Evolutionary conservation across 2,113 vertebrate genomes (phyloP).

Genomic region (Cebidichthys violaceus): DNA sequence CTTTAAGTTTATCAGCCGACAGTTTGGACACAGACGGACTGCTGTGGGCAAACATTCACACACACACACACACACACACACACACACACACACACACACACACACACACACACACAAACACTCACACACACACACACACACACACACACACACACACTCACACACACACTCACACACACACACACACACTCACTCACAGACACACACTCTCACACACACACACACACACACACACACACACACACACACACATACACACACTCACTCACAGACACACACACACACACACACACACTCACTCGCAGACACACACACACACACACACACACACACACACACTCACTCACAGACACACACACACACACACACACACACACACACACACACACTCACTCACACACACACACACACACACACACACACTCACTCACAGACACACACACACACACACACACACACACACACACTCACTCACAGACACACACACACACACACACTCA

Average conservation of each 20-base stretch:
- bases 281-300: constrained; percentile 28
- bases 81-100: constrained; percentile 9
- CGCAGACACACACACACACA: not conserved
- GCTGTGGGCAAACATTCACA: constrained; percentile 30
- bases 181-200: not conserved
- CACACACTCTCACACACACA: not conserved
- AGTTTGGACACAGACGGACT: constrained; percentile 34
- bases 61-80: constrained; percentile 3
- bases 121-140: not conserved
- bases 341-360: not conserved
- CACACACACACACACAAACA: not conserved
- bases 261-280: not conserved
- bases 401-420: not conserved
- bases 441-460: constrained; percentile 3
- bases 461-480: not conserved
- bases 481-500: constrained; percentile 8
- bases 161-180: constrained; percentile 12
- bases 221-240: not conserved
- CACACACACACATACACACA: constrained; percentile 16
- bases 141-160: constrained; percentile 20
- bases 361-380: not conserved
- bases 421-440: not conserved
- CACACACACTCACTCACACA: too few species aligned
- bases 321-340: not conserved
- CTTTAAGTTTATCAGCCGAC: constrained; percentile 9